These are phyloP conservation scores for Cygnus buccinator DNA, from an alignment of 2,113 vertebrate genomes.

Conservation along the genomic window DNA sequence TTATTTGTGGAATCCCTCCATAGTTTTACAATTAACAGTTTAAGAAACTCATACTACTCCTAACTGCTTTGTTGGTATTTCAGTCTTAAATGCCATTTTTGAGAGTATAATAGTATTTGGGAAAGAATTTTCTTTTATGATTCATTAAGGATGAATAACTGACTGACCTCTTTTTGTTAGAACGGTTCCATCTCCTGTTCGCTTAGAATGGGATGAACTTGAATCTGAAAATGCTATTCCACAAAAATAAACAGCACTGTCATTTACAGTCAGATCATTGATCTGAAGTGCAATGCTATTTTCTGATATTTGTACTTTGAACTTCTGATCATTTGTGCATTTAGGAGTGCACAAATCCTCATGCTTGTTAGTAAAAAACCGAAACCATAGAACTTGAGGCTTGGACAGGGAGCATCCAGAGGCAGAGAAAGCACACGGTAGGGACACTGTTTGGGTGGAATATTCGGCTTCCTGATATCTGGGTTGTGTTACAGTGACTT, in stretches of 20 bases:
- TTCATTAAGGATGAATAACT: neutral
- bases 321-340: slow-evolving; percentile 42
- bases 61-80: neutral
- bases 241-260: slow-evolving; percentile 79
- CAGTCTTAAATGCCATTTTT: neutral
- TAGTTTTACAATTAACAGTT: neutral
- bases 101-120: neutral
- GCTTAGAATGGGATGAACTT: neutral
- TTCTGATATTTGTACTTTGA: neutral
- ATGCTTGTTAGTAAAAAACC: neutral
- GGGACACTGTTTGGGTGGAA: neutral
- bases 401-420: neutral
- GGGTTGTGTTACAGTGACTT: slow-evolving; percentile 62
- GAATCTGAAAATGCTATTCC: slow-evolving; percentile 63
- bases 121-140: neutral
- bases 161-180: slow-evolving; percentile 77
- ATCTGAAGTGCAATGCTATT: slow-evolving; percentile 58
- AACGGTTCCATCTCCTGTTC: slow-evolving; percentile 70
- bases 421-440: slow-evolving; percentile 60
- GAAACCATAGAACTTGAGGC: slow-evolving; percentile 74
- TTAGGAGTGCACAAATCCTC: slow-evolving; percentile 49
- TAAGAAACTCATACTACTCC: neutral
- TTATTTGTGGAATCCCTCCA: neutral
- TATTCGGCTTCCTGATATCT: slow-evolving; percentile 25
- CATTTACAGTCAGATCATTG: slow-evolving; percentile 16